Evolutionary conservation across 2,888 invertebrate genomes (phyloP).

Genomic region (Eupithecia exiguata): DNA sequence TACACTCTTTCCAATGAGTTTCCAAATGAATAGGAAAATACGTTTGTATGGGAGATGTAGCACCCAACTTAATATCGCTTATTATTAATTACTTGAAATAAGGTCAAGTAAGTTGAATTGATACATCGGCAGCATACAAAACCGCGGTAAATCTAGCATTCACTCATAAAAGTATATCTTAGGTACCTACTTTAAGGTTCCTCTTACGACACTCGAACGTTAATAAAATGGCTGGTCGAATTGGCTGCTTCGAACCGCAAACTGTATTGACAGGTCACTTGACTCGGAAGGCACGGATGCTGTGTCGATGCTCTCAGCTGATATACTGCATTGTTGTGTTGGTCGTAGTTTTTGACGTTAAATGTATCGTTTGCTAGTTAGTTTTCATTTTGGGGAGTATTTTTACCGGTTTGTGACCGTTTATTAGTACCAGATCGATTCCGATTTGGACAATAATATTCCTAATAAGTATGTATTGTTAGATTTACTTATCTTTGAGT

Average conservation of each 20-base stretch:
- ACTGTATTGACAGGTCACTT: slow-evolving; percentile 14
- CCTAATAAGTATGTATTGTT: not conserved
- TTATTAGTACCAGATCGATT: not conserved
- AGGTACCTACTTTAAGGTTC: no score
- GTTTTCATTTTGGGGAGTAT: not conserved
- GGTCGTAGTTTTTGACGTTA: not conserved
- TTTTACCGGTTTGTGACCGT: not conserved
- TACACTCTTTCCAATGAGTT: no score
- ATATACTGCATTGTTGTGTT: not conserved
- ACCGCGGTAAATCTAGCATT: not conserved
- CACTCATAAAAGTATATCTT: no score
- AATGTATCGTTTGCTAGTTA: not conserved
- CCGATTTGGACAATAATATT: not conserved
- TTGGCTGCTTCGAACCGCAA: not conserved
- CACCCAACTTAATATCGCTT: no score
- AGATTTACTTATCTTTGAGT: not conserved
- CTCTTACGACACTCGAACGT: no score
- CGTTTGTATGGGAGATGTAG: no score
- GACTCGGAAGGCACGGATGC: slow-evolving; percentile 9
- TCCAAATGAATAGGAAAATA: no score
- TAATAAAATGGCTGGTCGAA: slow-evolving; percentile 1
- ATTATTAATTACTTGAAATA: not conserved
- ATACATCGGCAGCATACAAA: no score
- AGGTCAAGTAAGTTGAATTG: not conserved
- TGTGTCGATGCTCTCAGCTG: not conserved